phyloP scores from a whole-genome alignment of 2,113 vertebrate species.

The Herpetotheres cachinnans region DNA sequence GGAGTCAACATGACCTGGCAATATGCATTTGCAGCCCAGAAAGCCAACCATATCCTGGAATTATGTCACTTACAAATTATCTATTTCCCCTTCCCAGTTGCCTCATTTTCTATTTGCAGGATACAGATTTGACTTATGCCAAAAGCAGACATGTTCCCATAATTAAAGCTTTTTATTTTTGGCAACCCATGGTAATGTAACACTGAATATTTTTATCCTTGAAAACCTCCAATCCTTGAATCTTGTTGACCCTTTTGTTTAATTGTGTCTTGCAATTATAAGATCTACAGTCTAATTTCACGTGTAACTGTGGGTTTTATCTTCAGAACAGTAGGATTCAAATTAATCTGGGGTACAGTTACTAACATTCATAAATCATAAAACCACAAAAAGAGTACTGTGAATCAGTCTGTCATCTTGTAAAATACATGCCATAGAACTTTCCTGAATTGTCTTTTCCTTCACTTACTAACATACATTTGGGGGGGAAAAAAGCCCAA shows the following conservation, averaged over 20 bases:
- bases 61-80: background rate
- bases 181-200: background rate
- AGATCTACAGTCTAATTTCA: background rate
- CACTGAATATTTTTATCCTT: background rate
- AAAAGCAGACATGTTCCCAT: background rate
- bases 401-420: background rate
- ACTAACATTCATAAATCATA: background rate
- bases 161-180: background rate
- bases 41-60: background rate
- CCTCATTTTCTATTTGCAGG: background rate
- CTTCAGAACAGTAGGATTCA: background rate
- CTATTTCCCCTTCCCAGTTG: background rate
- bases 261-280: background rate
- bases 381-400: background rate
- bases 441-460: background rate
- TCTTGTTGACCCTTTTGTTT: background rate
- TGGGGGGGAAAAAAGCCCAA: fast-evolving
- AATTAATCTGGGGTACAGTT: background rate
- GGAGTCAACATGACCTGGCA: too few relatives aligned
- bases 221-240: background rate
- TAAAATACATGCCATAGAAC: background rate
- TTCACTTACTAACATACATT: background rate
- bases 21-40: too few relatives aligned
- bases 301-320: background rate
- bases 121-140: background rate